Evolutionary conservation across 2,888 invertebrate genomes (phyloP).

Genomic region (Zygogramma bicolorata): DNA sequence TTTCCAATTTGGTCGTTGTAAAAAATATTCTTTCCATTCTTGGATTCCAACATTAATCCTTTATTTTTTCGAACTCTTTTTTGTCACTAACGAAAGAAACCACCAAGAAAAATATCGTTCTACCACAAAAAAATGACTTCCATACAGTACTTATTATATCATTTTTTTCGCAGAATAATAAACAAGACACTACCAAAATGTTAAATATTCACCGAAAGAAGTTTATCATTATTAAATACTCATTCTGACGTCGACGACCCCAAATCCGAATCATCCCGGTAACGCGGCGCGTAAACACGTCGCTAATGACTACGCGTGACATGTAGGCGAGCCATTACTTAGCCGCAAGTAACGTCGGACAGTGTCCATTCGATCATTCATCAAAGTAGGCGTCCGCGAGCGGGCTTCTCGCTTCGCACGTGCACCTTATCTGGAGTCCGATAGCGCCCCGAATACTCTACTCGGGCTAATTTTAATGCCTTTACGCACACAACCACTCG

Average conservation of each 20-base stretch:
- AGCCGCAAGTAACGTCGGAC: constrained; percentile 41
- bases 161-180: too few species aligned
- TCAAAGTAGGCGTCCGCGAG: constrained; percentile 36
- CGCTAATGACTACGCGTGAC: constrained; percentile 37
- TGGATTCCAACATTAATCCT: too few species aligned
- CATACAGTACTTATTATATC: too few species aligned
- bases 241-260: background rate
- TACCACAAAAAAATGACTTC: too few species aligned
- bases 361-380: constrained; percentile 52
- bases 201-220: too few species aligned
- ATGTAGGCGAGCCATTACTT: constrained; percentile 52
- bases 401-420: constrained; percentile 54
- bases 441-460: constrained; percentile 60
- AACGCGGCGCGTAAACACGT: constrained; percentile 19
- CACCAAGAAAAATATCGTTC: too few species aligned
- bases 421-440: constrained; percentile 58
- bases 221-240: background rate
- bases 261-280: constrained; percentile 29
- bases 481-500: constrained; percentile 63
- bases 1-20: too few species aligned
- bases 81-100: too few species aligned
- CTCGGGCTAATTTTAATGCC: constrained; percentile 66
- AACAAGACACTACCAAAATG: too few species aligned
- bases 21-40: too few species aligned
- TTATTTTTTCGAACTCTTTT: too few species aligned